Base-by-base conservation (phyloP, 2,888 invertebrate species). In the Amblyteles armatorius region DNA sequence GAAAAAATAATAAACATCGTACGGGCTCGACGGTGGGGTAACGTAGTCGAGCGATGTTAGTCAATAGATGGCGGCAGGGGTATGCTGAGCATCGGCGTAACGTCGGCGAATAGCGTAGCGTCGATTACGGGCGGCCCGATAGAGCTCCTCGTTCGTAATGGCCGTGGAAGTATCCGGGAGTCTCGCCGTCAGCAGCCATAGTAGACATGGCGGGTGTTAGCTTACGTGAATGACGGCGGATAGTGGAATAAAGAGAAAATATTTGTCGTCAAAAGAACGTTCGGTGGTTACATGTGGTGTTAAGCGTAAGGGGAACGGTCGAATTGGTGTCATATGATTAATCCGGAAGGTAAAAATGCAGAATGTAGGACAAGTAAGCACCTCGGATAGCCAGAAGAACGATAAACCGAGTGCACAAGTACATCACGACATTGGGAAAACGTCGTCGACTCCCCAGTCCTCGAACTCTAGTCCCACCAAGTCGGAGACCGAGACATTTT, bases 281-380 rank as follows among this genome's bases (percentile, higher is more conserved):
- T 29, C 48, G 48, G 76, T 65, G 55, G 65, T 50, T 74, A 60
- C 9, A 63, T 63, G 74, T 74, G 74, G 63, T 63, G 73, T 69
- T 40, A 69, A 48, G 68, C 67, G 78, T 65, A 44, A 67, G 71
- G 63, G 55, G 77, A 77, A 77, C 50, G 36, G 50, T 40, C 60
- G 57, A 71, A 83, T 94, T 93, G 91, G 94, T 94, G 93, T 94
- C 93, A 94, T 94, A 94, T 94, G 94, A 94, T 94, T 94, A 94
- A 94, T 94, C 94, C 94, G 94, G 96, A 95, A 96, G 96, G 96
- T 95, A 96, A 97, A 97, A 96, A 97, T 97, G 97, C 97, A 97
- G 97, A 97, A 97, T 97, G 97, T 97, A 95, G 96, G 96, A 96
- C 96, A 96, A 96, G 95, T 95, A 94, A 94, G 95, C 93, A 94